Evolutionary conservation across 2,797 vertebrate genomes (phyloP).

Genomic region (Alouatta caraya): DNA sequence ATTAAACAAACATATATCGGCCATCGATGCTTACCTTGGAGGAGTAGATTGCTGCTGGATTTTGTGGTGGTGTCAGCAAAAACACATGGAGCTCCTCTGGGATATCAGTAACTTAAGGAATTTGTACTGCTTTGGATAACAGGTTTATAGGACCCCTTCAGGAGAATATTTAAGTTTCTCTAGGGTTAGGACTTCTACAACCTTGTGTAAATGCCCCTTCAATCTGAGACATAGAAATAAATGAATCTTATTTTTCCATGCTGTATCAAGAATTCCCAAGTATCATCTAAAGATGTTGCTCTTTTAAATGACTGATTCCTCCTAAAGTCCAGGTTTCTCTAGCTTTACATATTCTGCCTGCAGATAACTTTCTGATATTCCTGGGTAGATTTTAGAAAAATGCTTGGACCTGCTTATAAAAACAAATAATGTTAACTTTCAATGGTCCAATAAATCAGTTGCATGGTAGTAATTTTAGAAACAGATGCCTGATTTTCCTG

Average conservation of each 20-base stretch:
- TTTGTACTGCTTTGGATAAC: slow-evolving; percentile 90
- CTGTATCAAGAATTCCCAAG: background rate
- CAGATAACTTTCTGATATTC: background rate
- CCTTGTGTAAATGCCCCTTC: slow-evolving; percentile 92
- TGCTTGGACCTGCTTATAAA: background rate
- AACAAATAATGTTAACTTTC: background rate
- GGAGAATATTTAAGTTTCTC: slow-evolving; percentile 91
- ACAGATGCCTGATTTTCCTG: background rate
- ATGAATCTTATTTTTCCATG: background rate
- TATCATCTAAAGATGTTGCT: background rate
- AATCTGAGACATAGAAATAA: slow-evolving; percentile 83
- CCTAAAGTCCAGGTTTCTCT: background rate
- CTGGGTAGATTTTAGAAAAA: background rate
- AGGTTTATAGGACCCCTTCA: slow-evolving; percentile 87
- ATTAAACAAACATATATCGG: background rate
- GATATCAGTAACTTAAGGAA: slow-evolving; percentile 89
- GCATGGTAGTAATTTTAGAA: background rate
- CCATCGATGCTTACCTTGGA: slow-evolving; percentile 87
- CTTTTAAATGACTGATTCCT: background rate
- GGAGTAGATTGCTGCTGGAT: slow-evolving; percentile 91
- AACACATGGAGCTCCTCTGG: slow-evolving; percentile 89
- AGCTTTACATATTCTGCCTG: background rate
- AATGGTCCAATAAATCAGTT: background rate
- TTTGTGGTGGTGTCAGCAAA: slow-evolving; percentile 85
- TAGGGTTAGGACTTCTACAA: slow-evolving; percentile 89